Conservation (phyloP, 2,797 vertebrate species). For the Limosa lapponica region DNA sequence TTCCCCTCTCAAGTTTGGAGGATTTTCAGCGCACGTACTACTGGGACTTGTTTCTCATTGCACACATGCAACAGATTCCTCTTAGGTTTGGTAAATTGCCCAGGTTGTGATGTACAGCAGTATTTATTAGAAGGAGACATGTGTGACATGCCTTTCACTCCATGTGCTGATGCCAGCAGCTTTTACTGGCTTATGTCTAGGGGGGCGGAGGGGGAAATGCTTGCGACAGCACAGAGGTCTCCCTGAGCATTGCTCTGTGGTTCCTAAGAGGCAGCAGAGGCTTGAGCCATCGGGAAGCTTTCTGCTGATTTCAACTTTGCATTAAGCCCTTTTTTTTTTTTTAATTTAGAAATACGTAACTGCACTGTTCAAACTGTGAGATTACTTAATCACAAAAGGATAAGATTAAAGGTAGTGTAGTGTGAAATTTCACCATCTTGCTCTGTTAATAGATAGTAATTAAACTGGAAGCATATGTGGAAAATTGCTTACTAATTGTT, state of each 20-base stretch:
- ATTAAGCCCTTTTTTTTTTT: background rate
- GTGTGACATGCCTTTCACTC: constrained; percentile 9
- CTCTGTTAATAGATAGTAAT: background rate
- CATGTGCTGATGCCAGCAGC: constrained; percentile 31
- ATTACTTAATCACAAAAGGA: background rate
- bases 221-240: background rate
- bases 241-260: background rate
- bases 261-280: background rate
- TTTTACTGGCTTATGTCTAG: background rate
- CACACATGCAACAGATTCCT: background rate
- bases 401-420: background rate
- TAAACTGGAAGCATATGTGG: background rate
- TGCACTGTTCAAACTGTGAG: background rate
- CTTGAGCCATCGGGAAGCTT: background rate
- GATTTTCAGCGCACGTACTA: background rate
- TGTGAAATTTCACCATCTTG: background rate
- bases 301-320: background rate
- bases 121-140: constrained; percentile 22
- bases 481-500: background rate
- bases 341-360: background rate
- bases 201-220: background rate
- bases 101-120: background rate
- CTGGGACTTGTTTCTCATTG: background rate
- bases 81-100: constrained; percentile 32
- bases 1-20: background rate